Evolutionary conservation across 2,797 vertebrate genomes (phyloP).

Genomic region (Gallinago nigripennis): DNA sequence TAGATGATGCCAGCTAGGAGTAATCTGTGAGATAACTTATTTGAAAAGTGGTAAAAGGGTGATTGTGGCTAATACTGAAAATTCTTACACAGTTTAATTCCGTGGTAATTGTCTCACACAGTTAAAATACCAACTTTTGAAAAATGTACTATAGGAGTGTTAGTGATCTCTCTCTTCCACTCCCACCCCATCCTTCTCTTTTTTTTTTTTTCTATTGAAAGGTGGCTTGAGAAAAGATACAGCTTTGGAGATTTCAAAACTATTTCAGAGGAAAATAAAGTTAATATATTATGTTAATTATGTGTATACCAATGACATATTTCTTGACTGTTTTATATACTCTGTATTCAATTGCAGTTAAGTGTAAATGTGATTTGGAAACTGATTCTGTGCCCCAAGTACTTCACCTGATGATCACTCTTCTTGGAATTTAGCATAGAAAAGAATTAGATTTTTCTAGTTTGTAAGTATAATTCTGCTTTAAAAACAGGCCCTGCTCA

Average conservation of each 20-base stretch:
- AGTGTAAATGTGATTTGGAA: not conserved
- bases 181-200: rapidly evolving
- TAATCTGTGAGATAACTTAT: not conserved
- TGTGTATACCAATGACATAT: not conserved
- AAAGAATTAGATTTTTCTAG: not conserved
- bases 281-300: not conserved
- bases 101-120: not conserved
- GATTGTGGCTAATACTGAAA: not conserved
- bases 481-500: not conserved
- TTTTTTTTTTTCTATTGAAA: not conserved
- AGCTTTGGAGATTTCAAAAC: not conserved
- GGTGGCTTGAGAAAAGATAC: not conserved
- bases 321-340: not conserved
- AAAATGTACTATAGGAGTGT: not conserved
- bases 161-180: not conserved
- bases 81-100: not conserved
- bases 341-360: not conserved
- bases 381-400: not conserved
- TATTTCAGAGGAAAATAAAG: not conserved
- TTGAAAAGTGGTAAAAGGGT: not conserved
- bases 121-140: not conserved
- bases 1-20: not conserved
- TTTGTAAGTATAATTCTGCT: not conserved
- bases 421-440: not conserved
- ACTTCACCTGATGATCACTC: not conserved